Conservation (phyloP, 2,113 vertebrate species). For the Callospermophilus lateralis region DNA sequence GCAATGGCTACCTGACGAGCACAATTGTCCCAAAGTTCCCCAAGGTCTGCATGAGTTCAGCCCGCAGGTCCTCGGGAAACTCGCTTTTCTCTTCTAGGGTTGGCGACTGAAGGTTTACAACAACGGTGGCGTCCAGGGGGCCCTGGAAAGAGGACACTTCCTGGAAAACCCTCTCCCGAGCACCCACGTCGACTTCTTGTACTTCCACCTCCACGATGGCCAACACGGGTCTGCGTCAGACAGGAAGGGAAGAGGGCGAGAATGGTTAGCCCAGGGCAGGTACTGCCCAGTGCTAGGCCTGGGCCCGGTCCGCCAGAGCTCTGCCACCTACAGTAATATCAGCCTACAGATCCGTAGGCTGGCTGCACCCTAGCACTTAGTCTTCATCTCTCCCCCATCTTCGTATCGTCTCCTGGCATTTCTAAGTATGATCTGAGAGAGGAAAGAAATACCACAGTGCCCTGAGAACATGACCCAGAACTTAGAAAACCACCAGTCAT, state of each 20-base stretch:
- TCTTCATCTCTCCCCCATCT: not conserved
- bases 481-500: not conserved
- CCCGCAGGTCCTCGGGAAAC: conserved; percentile 89
- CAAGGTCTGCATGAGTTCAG: conserved; percentile 89
- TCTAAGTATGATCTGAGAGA: not conserved
- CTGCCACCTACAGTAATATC: not conserved
- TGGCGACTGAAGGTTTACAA: conserved; percentile 87
- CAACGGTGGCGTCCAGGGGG: conserved; percentile 89
- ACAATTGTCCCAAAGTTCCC: conserved; percentile 88
- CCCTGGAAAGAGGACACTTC: conserved; percentile 91
- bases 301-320: not conserved
- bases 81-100: conserved; percentile 86
- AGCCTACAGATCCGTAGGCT: accelerated
- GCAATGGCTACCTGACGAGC: conserved; percentile 86
- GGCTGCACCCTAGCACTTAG: not conserved
- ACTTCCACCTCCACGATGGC: conserved; percentile 91
- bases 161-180: conserved; percentile 89
- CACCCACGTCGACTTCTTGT: conserved; percentile 88
- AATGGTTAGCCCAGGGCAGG: accelerated
- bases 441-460: not conserved
- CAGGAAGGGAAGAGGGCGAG: accelerated
- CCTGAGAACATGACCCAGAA: not conserved
- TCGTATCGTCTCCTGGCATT: not conserved
- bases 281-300: not conserved
- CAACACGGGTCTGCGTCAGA: conserved; percentile 87